Evolutionary conservation across 2,888 invertebrate species (phyloP), one percentile per base, ranked within the genome.

Genomic region (Amblyjoppa fuscipennis): DNA sequence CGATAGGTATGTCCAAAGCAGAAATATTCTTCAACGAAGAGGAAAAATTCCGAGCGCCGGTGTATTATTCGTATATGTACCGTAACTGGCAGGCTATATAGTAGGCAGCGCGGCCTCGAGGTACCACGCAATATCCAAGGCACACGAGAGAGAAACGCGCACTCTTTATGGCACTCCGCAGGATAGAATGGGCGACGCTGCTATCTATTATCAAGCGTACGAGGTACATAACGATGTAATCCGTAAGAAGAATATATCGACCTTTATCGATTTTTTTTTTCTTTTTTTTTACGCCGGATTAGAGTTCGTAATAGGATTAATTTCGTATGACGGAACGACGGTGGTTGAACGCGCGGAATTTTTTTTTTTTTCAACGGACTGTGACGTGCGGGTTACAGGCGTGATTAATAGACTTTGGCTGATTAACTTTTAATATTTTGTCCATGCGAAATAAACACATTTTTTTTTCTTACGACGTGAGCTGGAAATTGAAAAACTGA

Each of bases 1-100:
- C 64, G 70, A 82, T 82, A 82, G 81, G 70, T 70, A 71, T 82
- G 76, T 82, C 81, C 76, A 71, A 70, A 53, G 76, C 81, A 82
- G 76, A 53, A 76, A 76, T 56, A 76, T 76, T 82, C 64, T 82
- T 82, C 71, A 51, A 64, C 69, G 59, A 56, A 41, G 41, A 49
- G 16, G 31, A 64, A 64, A 64, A 64, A 41, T 68, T 20, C 20
- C 76, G 25, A 69, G 78, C 41, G 11, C 20, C 11, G 45, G 38
- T 49, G 28, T 41, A 49, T 70, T 41, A 70, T 78, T 45, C 16
- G 25, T 78, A 41, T 31, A 16, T 49, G 41, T 56, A 28, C 49
- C 20, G 28, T 41, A 11, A 41, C 41, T 41, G 53, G 4, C 28
- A 49, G 73, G 51, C 25, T 70, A 38, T 64, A 45, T 66, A 38